These are phyloP conservation scores for Plotosus lineatus DNA, from an alignment of 2,113 vertebrate genomes.

Conservation along the genomic window DNA sequence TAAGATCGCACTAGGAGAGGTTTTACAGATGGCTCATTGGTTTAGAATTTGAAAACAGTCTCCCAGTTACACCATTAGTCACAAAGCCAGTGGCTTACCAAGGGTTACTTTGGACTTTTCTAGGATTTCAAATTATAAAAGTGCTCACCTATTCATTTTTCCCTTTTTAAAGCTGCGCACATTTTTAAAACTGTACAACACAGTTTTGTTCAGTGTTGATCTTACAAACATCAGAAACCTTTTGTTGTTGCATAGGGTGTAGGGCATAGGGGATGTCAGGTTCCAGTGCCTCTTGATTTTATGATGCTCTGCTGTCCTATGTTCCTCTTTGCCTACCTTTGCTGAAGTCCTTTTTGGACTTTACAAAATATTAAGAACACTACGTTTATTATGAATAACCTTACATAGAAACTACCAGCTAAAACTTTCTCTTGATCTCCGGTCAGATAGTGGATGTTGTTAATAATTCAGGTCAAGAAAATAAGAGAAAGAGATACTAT, in stretches of 20 bases:
- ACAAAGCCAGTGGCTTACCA: slow-evolving; percentile 60
- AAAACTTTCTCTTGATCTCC: slow-evolving; percentile 52
- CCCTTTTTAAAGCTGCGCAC: slow-evolving; percentile 32
- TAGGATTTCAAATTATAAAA: slow-evolving; percentile 69
- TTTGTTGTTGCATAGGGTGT: no score
- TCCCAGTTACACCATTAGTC: slow-evolving; percentile 59
- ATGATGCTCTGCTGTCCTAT: background rate
- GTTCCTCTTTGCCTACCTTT: slow-evolving; percentile 42
- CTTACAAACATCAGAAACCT: background rate
- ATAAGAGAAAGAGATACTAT: slow-evolving; percentile 71
- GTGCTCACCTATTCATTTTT: slow-evolving; percentile 37
- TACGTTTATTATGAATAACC: slow-evolving; percentile 65
- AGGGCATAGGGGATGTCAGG: no score
- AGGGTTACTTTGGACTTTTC: slow-evolving; percentile 65
- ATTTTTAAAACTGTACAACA: background rate
- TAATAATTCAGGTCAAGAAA: slow-evolving; percentile 74
- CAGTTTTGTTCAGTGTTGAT: background rate
- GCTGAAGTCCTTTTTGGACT: slow-evolving; percentile 56
- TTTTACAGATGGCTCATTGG: slow-evolving; percentile 71
- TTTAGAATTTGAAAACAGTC: slow-evolving; percentile 57
- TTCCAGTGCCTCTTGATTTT: background rate
- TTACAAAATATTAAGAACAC: slow-evolving; percentile 62
- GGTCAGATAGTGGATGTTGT: slow-evolving; percentile 64
- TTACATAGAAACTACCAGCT: slow-evolving; percentile 63
- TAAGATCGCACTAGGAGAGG: slow-evolving; percentile 58